Conservation (phyloP, 2,113 vertebrate genomes). For the Scophthalmus maximus region DNA sequence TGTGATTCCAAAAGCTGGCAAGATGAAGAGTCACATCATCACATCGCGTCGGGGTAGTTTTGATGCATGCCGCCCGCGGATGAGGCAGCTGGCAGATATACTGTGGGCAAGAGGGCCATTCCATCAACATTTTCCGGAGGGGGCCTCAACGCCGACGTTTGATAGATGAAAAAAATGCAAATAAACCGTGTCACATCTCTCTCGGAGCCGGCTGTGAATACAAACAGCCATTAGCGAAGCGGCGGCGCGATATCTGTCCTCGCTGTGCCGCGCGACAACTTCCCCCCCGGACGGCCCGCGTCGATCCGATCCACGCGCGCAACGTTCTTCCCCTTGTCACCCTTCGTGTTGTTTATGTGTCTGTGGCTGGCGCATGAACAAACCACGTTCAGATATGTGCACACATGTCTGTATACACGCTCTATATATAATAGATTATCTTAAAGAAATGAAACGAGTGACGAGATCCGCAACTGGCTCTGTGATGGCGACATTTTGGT, state of each 20-base stretch:
- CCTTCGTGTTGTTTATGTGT: no score
- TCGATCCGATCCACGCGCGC: constrained; percentile 59
- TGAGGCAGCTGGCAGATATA: constrained; percentile 66
- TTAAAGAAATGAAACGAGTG: no score
- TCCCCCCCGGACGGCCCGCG: constrained; percentile 22
- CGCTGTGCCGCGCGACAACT: constrained; percentile 23
- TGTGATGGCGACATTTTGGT: no score
- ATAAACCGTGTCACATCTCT: constrained; percentile 47
- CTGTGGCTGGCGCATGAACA: no score
- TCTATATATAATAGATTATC: no score
- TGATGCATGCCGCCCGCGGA: constrained; percentile 68
- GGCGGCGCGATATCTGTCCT: neutral
- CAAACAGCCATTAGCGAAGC: constrained; percentile 49
- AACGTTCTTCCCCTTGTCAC: neutral
- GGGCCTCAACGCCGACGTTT: constrained; percentile 49
- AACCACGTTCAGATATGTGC: no score
- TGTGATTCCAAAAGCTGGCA: constrained; percentile 46
- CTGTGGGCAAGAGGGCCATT: constrained; percentile 46
- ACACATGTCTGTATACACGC: no score
- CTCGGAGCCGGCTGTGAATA: constrained; percentile 45
- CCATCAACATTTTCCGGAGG: constrained; percentile 50
- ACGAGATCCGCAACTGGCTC: no score
- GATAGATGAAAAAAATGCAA: constrained; percentile 52
- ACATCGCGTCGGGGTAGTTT: constrained; percentile 59
- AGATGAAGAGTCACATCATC: constrained; percentile 72